Percentiles rank a stretch among this genome's conserved stretches.
These are phyloP conservation scores for Megalonaias nervosa DNA, from an alignment of 1,140 invertebrate genomes.

Conservation along the genomic window DNA sequence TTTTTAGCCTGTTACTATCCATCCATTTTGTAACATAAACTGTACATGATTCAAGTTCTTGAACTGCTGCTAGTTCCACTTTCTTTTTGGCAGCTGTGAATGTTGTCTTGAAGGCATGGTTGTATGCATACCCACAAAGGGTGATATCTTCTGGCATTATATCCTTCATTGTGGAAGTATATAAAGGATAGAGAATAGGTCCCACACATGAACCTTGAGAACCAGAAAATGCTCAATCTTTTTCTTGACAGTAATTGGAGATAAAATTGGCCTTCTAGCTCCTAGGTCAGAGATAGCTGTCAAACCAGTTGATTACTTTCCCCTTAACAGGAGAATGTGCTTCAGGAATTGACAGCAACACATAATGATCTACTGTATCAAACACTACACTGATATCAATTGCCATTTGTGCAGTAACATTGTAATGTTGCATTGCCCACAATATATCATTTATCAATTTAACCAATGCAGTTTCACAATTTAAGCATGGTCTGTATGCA, in stretches of 20 bases:
- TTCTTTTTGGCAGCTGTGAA: too few species aligned
- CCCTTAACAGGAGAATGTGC: not conserved
- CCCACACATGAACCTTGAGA: not conserved
- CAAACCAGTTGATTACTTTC: not conserved
- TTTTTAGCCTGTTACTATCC: too few species aligned
- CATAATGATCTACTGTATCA: conserved; percentile 24
- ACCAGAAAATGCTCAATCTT: not conserved
- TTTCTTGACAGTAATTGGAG: not conserved
- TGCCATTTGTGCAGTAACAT: conserved; percentile 15
- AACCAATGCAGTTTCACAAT: conserved; percentile 26
- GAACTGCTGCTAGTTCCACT: too few species aligned
- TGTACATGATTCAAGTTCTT: too few species aligned
- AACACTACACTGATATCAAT: conserved; percentile 24
- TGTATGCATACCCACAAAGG: conserved; percentile 6
- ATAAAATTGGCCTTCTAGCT: conserved; percentile 1
- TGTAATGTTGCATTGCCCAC: conserved; percentile 19
- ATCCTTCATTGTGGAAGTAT: conserved; percentile 10
- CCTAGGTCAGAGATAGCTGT: conserved; percentile 5
- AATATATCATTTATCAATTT: conserved; percentile 27
- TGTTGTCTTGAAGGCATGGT: not conserved
- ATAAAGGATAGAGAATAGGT: not conserved
- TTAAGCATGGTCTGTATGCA: conserved; percentile 15
- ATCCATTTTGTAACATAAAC: too few species aligned
- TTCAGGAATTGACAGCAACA: not conserved
- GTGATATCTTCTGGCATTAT: conserved; percentile 1